Conservation (phyloP, 2,113 vertebrate genomes). For the Pristiophorus japonicus region DNA sequence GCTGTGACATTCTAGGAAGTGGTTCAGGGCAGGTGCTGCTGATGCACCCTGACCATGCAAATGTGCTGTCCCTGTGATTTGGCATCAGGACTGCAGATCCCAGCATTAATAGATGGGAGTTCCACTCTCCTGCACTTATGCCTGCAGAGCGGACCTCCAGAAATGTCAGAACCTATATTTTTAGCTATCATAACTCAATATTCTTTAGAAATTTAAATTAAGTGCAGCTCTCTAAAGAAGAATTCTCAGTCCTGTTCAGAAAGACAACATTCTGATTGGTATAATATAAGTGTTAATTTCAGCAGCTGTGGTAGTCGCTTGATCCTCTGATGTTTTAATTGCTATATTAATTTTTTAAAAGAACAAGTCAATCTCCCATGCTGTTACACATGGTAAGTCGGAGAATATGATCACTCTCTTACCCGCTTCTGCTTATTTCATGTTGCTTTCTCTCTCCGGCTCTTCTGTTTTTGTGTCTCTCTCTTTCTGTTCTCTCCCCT, state of each 20-base stretch:
- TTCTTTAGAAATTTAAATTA: too few species aligned
- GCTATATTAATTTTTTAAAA: neutral
- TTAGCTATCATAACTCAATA: too few species aligned
- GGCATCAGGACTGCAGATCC: too few species aligned
- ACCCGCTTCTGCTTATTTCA: neutral
- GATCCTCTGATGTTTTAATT: neutral
- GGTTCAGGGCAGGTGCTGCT: too few species aligned
- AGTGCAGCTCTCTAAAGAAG: neutral
- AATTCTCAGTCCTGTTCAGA: neutral
- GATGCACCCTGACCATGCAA: too few species aligned
- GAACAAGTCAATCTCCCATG: too few species aligned
- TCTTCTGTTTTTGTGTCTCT: neutral
- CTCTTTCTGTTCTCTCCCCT: neutral
- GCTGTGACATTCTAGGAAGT: too few species aligned
- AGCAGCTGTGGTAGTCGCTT: neutral
- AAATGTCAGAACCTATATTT: too few species aligned
- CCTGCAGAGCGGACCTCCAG: too few species aligned
- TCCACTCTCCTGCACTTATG: too few species aligned
- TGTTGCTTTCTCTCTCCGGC: neutral
- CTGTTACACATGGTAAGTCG: neutral
- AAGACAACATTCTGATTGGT: neutral
- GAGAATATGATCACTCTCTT: neutral
- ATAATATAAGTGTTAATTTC: neutral
- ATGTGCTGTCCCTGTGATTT: too few species aligned
- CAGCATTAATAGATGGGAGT: too few species aligned